These are phyloP conservation scores for Chlorodrepanis virens DNA, from an alignment of 2,113 vertebrate species.

Conservation along the genomic window DNA sequence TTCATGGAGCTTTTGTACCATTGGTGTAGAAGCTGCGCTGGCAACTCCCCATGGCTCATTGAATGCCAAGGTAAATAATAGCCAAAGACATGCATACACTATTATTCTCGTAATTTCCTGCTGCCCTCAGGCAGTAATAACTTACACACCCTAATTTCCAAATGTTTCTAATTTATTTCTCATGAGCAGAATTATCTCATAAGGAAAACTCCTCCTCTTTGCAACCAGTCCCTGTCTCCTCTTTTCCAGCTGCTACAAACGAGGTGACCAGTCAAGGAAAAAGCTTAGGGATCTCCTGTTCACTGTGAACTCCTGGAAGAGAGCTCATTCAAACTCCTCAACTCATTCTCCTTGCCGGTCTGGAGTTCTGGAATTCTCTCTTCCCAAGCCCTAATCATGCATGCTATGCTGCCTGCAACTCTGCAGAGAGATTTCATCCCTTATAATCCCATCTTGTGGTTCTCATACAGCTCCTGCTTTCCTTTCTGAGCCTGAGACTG, in stretches of 20 bases:
- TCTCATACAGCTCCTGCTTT: background rate
- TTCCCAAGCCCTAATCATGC: background rate
- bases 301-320: background rate
- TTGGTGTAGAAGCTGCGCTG: slow-evolving; percentile 38
- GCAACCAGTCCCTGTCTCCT: background rate
- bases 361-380: background rate
- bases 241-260: background rate
- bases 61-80: slow-evolving; percentile 70
- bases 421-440: background rate
- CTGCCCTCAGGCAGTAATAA: slow-evolving; percentile 61
- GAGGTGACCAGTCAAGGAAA: background rate
- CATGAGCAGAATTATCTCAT: slow-evolving; percentile 60
- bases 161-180: slow-evolving; percentile 71
- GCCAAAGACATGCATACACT: slow-evolving; percentile 24
- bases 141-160: slow-evolving; percentile 69
- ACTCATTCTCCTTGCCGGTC: accelerated
- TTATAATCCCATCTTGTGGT: background rate
- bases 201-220: slow-evolving; percentile 15
- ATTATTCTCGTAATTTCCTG: slow-evolving; percentile 65
- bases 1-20: background rate
- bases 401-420: background rate
- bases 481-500: background rate
- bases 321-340: background rate
- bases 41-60: background rate
- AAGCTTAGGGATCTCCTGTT: background rate